These are phyloP conservation scores for Dolichotis patagonum DNA, from an alignment of 2,113 vertebrate genomes.

Conservation along the genomic window DNA sequence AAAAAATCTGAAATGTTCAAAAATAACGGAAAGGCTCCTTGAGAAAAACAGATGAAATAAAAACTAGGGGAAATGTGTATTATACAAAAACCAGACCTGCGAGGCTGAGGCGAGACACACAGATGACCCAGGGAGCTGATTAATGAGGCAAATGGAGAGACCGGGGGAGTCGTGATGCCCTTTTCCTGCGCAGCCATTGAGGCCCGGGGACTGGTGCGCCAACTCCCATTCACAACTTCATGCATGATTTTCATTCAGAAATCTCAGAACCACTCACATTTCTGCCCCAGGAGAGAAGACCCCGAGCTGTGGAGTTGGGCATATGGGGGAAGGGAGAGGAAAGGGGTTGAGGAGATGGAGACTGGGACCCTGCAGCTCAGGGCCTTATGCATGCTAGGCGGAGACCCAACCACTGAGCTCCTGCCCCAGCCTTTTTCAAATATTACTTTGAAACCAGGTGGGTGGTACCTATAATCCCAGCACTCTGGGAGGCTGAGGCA, in stretches of 20 bases:
- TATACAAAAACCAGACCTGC: constrained; percentile 87
- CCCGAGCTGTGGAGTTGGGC: background rate
- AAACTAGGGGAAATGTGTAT: constrained; percentile 83
- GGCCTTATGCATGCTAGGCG: background rate
- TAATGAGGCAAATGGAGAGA: constrained; percentile 84
- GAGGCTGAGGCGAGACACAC: constrained; percentile 83
- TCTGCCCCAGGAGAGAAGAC: constrained; percentile 38
- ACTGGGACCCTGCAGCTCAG: background rate
- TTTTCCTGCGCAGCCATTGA: constrained; percentile 68
- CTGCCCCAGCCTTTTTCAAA: background rate
- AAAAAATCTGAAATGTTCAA: constrained; percentile 76
- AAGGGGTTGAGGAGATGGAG: background rate
- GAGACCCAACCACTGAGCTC: too few species aligned
- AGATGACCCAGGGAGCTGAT: constrained; percentile 84
- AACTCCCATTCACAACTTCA: constrained; percentile 58
- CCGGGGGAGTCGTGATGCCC: constrained; percentile 76
- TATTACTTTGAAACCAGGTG: background rate
- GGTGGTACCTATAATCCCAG: background rate
- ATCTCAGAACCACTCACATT: constrained; percentile 34
- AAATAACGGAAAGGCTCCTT: constrained; percentile 83
- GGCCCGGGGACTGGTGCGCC: constrained; percentile 41
- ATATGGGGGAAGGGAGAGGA: background rate
- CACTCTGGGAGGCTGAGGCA: background rate
- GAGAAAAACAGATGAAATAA: constrained; percentile 83
- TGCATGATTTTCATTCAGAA: constrained; percentile 69